Conservation (phyloP, 2,797 vertebrate species). For the Malurus leucopterus region DNA sequence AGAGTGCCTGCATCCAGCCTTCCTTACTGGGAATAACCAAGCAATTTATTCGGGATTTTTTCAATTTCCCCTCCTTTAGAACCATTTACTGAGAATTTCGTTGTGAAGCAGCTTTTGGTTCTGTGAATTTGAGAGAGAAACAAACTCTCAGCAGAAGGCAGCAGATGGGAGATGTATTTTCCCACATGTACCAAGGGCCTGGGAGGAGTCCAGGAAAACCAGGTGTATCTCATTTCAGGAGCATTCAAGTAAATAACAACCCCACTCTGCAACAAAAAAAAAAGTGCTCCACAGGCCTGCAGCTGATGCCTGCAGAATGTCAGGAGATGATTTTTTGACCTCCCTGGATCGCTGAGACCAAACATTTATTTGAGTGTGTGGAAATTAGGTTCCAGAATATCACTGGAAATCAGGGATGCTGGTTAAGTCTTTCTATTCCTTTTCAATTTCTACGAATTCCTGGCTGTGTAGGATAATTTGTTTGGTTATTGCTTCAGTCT, state of each 20-base stretch:
- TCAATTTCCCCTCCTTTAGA: neutral
- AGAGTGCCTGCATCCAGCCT: neutral
- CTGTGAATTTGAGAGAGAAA: neutral
- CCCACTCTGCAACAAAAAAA: neutral
- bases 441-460: neutral
- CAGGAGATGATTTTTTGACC: neutral
- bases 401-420: neutral
- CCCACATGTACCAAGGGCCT: neutral
- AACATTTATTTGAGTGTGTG: neutral
- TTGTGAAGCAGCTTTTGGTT: neutral
- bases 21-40: neutral
- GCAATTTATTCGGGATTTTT: neutral
- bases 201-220: conserved; percentile 15
- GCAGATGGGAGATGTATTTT: neutral
- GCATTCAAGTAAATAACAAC: neutral
- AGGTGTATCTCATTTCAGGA: conserved; percentile 20
- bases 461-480: neutral
- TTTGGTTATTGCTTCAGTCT: neutral
- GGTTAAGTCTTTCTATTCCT: neutral
- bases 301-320: neutral
- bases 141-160: neutral
- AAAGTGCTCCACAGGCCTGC: neutral
- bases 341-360: neutral
- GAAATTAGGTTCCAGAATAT: neutral
- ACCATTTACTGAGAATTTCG: neutral